Evolutionary conservation across 2,888 invertebrate species (phyloP).

Genomic region (Elgonia sp.): DNA sequence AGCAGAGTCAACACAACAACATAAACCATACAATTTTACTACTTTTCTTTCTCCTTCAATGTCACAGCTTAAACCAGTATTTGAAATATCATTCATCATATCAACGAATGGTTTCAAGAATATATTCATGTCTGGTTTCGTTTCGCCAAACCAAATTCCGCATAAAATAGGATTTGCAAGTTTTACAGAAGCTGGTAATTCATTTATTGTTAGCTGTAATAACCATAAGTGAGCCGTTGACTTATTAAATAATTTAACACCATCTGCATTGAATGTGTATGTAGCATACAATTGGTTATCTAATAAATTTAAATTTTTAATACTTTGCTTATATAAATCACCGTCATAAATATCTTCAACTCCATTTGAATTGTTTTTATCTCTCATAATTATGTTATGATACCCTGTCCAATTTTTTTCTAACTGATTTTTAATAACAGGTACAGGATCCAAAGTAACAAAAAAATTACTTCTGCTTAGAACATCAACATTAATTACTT

Average conservation of each 20-base stretch:
- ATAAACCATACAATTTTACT: conserved; percentile 50
- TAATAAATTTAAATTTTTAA: conserved; percentile 31
- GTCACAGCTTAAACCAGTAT: conserved; percentile 46
- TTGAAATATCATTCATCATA: conserved; percentile 61
- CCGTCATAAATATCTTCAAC: conserved; percentile 56
- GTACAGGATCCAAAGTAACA: conserved; percentile 36
- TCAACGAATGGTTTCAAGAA: conserved; percentile 68
- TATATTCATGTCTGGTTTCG: conserved; percentile 52
- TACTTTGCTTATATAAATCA: conserved; percentile 53
- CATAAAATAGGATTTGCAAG: conserved; percentile 47
- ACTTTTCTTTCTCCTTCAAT: conserved; percentile 46
- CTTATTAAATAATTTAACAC: conserved; percentile 63
- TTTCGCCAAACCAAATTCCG: conserved; percentile 25
- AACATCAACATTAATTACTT: conserved; percentile 32
- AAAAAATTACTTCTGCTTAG: conserved; percentile 49
- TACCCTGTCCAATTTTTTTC: conserved; percentile 40
- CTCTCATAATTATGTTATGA: conserved; percentile 1
- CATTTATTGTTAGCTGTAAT: conserved; percentile 68
- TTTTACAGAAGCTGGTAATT: conserved; percentile 1
- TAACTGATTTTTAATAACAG: conserved; percentile 21
- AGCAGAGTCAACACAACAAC: conserved; percentile 50
- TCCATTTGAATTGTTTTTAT: neutral
- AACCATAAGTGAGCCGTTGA: conserved; percentile 67
- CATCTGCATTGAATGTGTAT: conserved; percentile 64
- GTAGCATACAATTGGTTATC: conserved; percentile 55